phyloP scores from a whole-genome alignment of 2,888 invertebrate genomes.

The Melinaea marsaeus region DNA sequence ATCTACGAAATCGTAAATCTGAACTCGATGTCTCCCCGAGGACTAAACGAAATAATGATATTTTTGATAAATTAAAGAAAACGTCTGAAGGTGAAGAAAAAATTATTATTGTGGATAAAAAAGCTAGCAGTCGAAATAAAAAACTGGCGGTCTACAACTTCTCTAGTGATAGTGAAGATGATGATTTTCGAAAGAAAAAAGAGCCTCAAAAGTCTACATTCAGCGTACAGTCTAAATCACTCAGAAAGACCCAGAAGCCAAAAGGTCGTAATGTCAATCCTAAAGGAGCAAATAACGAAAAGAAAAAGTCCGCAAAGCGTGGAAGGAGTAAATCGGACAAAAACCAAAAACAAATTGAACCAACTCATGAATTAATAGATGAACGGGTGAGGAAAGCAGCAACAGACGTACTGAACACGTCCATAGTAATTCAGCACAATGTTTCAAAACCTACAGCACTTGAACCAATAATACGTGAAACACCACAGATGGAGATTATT shows the following conservation, averaged over 20 bases:
- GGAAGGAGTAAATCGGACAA: conserved; percentile 25
- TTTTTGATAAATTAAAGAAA: conserved; percentile 55
- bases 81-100: conserved; percentile 43
- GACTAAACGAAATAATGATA: conserved; percentile 46
- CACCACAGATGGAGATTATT: conserved; percentile 47
- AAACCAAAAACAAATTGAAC: conserved; percentile 25
- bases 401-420: conserved; percentile 47
- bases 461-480: conserved; percentile 31
- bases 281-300: background rate
- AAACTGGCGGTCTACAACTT: conserved; percentile 53
- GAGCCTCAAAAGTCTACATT: conserved; percentile 22
- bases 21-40: conserved; percentile 44
- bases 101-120: conserved; percentile 43
- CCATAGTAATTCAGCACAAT: conserved; percentile 39
- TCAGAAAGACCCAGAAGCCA: background rate
- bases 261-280: background rate
- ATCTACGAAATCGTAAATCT: conserved; percentile 39
- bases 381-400: conserved; percentile 53
- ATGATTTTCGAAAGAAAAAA: conserved; percentile 41
- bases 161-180: conserved; percentile 62
- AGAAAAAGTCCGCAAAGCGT: conserved; percentile 19
- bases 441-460: conserved; percentile 31
- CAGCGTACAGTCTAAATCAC: background rate
- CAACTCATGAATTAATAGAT: conserved; percentile 42
- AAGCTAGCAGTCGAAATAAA: conserved; percentile 22